phyloP scores from a whole-genome alignment of 2,888 invertebrate genomes.

The Ormia ochracea region DNA sequence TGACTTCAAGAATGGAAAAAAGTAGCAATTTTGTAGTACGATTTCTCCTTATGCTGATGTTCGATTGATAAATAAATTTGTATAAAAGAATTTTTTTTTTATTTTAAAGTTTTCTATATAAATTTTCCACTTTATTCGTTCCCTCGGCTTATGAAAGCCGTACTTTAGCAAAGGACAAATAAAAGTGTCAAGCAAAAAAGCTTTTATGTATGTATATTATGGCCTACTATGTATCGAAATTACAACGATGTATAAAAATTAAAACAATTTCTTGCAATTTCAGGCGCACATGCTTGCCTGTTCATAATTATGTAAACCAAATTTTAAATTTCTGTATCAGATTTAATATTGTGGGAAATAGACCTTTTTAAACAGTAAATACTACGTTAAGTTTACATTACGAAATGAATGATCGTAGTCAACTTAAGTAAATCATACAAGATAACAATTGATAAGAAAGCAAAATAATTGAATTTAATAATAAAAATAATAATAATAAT shows the following conservation, averaged over 20 bases:
- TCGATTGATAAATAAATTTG: too few relatives aligned
- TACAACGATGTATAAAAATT: not conserved
- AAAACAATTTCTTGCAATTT: not conserved
- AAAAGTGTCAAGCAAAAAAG: not conserved
- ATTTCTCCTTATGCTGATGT: too few relatives aligned
- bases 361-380: constrained; percentile 7
- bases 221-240: not conserved
- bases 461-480: constrained; percentile 59
- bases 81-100: too few relatives aligned
- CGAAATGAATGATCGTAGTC: constrained; percentile 51
- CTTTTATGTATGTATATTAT: too few relatives aligned
- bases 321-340: not conserved
- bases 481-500: too few relatives aligned
- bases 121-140: too few relatives aligned
- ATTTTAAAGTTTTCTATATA: too few relatives aligned
- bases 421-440: constrained; percentile 56
- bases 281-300: not conserved
- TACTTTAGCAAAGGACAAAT: too few relatives aligned
- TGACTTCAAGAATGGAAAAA: too few relatives aligned
- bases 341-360: not conserved
- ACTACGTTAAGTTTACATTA: constrained; percentile 42
- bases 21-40: too few relatives aligned
- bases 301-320: not conserved
- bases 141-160: too few relatives aligned
- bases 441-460: constrained; percentile 51